Base-by-base conservation (phyloP, 2,113 vertebrate genomes). In the Athene noctua region DNA sequence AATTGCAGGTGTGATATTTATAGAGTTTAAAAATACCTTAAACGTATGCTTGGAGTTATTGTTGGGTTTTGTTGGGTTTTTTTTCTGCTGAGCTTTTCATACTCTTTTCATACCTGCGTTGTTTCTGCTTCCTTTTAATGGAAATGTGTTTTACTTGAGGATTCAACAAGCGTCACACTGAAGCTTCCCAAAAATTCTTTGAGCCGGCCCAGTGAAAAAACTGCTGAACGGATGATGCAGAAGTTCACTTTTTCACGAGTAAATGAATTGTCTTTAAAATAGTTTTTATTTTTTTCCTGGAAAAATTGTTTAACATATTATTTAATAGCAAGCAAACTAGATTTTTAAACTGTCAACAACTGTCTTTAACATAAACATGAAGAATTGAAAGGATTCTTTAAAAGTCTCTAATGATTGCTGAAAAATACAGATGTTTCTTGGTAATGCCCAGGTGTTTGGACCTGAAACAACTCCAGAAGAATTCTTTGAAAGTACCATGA, bases 221-320 rank as follows among this genome's bases (percentile, higher is more conserved):
- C 83, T n/a, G n/a, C n/a, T 44, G 97, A 98, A 20, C 98, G 98
- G 49, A 97, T 96, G 12, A 98, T 98, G 15, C 99, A 99, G 93
- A 99, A 98, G 88, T 99, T 99, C 96, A 98, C 98, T 94, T 99
- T 99, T 98, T 99, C 99, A 73, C 98, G 95, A 96, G 99, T 99
- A 97, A 95, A 93, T 92, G 12, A 36, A 4, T 75, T 75, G 13
- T 52, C 40, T 63, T 88, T 26, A 44, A 44, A 75, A n/a, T n/a
- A 55, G 5, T 13, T 88, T 65, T 40, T 32, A n/a, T 40, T 29
- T 16, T 47, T 29, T 20, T 65, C 47, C 44, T 74, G 23, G 15
- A 68, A 49, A 5, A 67, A 30, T 70, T 66, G 3, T 66, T 92
- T 52, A 42, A 29, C 23, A 14, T 36, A 12, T 51, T 44, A 19